Evolutionary conservation across 2,797 vertebrate species (phyloP).

Genomic region (Glossophaga mutica): DNA sequence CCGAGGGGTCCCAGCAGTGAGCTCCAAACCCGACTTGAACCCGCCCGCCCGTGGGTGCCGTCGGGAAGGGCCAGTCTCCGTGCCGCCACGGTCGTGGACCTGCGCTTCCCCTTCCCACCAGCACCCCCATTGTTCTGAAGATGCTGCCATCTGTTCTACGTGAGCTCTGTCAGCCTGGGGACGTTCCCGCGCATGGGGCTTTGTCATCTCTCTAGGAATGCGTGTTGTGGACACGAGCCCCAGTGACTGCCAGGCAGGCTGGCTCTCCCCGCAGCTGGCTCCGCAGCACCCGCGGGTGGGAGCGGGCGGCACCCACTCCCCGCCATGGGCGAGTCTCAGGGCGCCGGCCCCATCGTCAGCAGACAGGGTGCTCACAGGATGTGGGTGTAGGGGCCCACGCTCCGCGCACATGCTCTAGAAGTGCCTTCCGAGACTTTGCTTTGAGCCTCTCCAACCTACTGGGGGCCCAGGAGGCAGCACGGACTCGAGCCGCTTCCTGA

Average conservation of each 20-base stretch:
- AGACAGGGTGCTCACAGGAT: fast-evolving
- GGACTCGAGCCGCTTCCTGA: neutral
- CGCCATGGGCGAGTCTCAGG: neutral
- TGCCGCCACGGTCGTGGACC: fast-evolving
- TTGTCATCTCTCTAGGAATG: neutral
- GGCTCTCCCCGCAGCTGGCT: neutral
- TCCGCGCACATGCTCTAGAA: neutral
- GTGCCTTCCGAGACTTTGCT: neutral
- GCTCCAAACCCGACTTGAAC: neutral
- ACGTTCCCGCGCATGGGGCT: neutral
- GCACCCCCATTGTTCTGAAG: neutral
- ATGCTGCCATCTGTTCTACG: no score
- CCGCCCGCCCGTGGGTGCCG: fast-evolving
- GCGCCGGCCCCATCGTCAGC: fast-evolving
- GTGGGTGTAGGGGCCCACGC: neutral
- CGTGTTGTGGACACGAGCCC: fast-evolving
- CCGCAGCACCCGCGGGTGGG: no score
- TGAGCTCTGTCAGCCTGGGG: neutral
- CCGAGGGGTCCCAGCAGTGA: fast-evolving
- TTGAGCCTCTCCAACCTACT: no score
- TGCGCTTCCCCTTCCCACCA: neutral
- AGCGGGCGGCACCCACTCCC: no score
- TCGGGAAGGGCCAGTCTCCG: no score
- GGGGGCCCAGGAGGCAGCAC: fast-evolving
- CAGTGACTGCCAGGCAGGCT: neutral